Conservation (phyloP, 1,140 invertebrate genomes). For the Chymomyza costata region DNA sequence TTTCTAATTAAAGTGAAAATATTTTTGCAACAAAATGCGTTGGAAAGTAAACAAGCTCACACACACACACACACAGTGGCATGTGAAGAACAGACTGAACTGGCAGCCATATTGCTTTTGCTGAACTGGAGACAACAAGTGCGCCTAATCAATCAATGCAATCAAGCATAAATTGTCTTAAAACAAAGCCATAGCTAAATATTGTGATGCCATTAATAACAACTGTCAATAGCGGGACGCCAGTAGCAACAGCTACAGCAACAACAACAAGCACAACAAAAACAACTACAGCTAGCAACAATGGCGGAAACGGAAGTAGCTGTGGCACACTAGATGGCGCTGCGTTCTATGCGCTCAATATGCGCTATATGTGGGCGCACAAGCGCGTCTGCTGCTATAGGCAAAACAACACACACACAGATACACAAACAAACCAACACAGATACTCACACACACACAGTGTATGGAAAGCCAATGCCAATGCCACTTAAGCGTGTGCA, state of each 20-base stretch:
- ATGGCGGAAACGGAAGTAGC: constrained; percentile 53
- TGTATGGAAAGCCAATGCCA: constrained; percentile 47
- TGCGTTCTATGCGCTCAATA: constrained; percentile 7
- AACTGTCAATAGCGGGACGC: constrained; percentile 40
- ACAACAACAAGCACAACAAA: constrained; percentile 14
- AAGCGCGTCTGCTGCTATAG: no score
- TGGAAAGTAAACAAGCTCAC: no score
- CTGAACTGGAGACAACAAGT: constrained; percentile 34
- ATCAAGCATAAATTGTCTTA: constrained; percentile 71
- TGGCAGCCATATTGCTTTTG: neutral
- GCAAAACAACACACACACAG: constrained; percentile 21
- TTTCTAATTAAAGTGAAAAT: constrained; percentile 43
- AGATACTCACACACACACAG: no score
- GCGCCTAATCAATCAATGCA: constrained; percentile 69
- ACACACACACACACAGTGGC: neutral
- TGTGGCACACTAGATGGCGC: constrained; percentile 9
- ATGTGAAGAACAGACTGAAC: constrained; percentile 9
- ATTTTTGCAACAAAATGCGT: neutral
- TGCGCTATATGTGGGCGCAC: no score
- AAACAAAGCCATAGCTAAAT: constrained; percentile 62
- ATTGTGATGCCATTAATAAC: constrained; percentile 67
- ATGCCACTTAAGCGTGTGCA: constrained; percentile 65
- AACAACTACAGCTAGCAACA: constrained; percentile 3
- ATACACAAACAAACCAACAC: constrained; percentile 1
- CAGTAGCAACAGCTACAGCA: constrained; percentile 11